Evolutionary conservation across 2,888 invertebrate genomes (phyloP).

Genomic region (Chaitophorus viminalis): DNA sequence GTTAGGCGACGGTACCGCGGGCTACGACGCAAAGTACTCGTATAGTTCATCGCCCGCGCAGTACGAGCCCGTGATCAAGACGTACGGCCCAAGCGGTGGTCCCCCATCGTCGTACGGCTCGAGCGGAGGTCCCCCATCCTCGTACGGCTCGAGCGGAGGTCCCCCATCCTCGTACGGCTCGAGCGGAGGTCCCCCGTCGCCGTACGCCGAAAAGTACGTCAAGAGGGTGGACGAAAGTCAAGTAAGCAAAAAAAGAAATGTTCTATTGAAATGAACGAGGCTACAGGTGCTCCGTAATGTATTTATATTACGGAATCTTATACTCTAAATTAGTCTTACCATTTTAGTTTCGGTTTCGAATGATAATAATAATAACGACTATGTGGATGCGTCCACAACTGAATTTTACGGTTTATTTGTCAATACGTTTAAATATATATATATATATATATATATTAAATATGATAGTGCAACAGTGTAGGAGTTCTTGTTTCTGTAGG

Average conservation of each 20-base stretch:
- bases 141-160: conserved; percentile 34
- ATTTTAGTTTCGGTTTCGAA: too few species aligned
- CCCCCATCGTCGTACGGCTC: conserved; percentile 1
- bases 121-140: conserved; percentile 5
- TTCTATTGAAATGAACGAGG: too few species aligned
- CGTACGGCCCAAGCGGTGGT: conserved; percentile 19
- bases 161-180: conserved; percentile 16
- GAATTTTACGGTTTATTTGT: too few species aligned
- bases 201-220: conserved; percentile 40
- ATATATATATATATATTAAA: too few species aligned
- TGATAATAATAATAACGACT: too few species aligned
- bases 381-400: too few species aligned
- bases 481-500: too few species aligned
- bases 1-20: conserved; percentile 11
- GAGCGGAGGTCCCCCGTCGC: conserved; percentile 6
- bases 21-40: conserved; percentile 34
- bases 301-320: too few species aligned
- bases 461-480: too few species aligned
- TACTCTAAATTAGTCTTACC: too few species aligned
- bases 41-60: conserved; percentile 38
- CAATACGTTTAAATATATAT: too few species aligned
- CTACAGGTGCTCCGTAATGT: too few species aligned
- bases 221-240: conserved; percentile 22
- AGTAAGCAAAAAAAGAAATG: neutral
- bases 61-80: conserved; percentile 33